Evolutionary conservation across 2,888 invertebrate species (phyloP).

Genomic region (Orthosia gracilis): DNA sequence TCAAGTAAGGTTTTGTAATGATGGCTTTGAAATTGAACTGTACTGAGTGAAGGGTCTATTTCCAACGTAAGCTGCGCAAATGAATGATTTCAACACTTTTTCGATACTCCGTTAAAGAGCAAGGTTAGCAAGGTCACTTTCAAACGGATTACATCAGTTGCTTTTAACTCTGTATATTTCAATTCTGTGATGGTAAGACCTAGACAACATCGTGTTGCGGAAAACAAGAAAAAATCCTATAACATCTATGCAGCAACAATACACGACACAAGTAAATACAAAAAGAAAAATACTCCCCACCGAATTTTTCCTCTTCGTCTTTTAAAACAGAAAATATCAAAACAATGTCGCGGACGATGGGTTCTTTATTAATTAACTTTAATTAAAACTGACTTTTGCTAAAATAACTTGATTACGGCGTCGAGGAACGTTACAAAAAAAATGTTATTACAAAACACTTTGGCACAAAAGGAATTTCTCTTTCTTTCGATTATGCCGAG

Average conservation of each 20-base stretch:
- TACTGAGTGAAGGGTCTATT: no score
- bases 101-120: no score
- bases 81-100: no score
- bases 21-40: no score
- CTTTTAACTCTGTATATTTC: background rate
- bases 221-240: background rate
- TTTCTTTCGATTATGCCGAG: conserved; percentile 47
- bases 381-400: conserved; percentile 65
- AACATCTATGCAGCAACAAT: background rate
- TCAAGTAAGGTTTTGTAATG: no score
- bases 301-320: conserved; percentile 1
- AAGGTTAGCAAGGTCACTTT: no score
- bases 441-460: conserved; percentile 59
- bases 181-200: no score
- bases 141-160: no score
- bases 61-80: no score
- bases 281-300: conserved; percentile 18
- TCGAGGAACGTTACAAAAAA: conserved; percentile 39
- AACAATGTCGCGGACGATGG: conserved; percentile 58
- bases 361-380: conserved; percentile 65
- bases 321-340: conserved; percentile 56
- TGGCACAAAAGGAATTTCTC: conserved; percentile 52
- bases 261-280: background rate
- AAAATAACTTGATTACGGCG: conserved; percentile 66
- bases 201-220: background rate